A percentile compares a stretch with the other conserved stretches of the same genome.
Evolutionary conservation across 92 coral and sea anemone genomes (phyloP).

Genomic region (Metridium senile): DNA sequence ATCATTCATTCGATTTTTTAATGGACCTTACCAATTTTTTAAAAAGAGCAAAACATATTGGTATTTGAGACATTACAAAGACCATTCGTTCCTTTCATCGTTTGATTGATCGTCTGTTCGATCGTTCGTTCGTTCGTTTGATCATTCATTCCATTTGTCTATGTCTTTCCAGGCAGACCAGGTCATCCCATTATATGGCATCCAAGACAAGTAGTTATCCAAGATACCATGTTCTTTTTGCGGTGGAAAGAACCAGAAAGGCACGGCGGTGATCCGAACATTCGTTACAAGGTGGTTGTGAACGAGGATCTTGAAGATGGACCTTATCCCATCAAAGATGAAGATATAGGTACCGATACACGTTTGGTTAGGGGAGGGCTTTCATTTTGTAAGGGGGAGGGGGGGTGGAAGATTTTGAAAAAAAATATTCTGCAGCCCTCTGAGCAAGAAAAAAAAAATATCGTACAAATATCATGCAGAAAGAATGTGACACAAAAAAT

Average conservation of each 20-base stretch:
- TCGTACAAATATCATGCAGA: too few relatives aligned
- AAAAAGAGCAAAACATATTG: too few relatives aligned
- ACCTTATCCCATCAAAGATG: conserved; percentile 19
- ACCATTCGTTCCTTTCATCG: not conserved
- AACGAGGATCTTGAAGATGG: conserved; percentile 32
- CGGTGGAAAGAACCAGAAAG: conserved; percentile 60
- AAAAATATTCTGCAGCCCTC: too few relatives aligned
- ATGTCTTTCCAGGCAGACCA: conserved; percentile 42
- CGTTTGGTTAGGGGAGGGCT: too few relatives aligned
- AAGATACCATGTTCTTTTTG: conserved; percentile 40
- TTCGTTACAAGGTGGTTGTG: conserved; percentile 38
- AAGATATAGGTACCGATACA: conserved; percentile 15
- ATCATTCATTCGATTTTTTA: too few relatives aligned
- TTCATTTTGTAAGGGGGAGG: too few relatives aligned
- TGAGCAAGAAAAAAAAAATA: too few relatives aligned
- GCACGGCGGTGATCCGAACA: conserved; percentile 58
- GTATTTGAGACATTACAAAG: too few relatives aligned
- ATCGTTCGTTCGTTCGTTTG: not conserved
- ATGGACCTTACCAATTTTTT: too few relatives aligned
- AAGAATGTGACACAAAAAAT: too few relatives aligned
- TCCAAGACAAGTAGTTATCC: conserved; percentile 29
- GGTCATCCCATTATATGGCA: conserved; percentile 61
- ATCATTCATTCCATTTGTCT: not conserved
- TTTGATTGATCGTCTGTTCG: not conserved
- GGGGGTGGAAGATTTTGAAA: too few relatives aligned